Evolutionary conservation across 2,113 vertebrate genomes (phyloP).

Genomic region (Oryzias curvinotus): DNA sequence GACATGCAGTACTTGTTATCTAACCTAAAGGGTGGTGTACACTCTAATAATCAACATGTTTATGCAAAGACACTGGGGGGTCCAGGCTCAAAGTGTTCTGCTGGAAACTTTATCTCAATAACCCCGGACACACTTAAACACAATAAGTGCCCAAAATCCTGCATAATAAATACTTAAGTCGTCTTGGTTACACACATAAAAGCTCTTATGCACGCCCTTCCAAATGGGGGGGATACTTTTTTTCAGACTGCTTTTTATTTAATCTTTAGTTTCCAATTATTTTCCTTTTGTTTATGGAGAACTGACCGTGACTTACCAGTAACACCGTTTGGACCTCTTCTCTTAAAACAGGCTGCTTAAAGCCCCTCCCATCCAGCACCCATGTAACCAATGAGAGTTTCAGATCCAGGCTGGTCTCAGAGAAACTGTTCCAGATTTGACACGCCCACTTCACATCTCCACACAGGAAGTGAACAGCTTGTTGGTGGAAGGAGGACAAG

Average conservation of each 20-base stretch:
- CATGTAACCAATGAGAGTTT: slow-evolving; percentile 75
- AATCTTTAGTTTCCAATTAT: slow-evolving; percentile 35
- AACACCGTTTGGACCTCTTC: slow-evolving; percentile 66
- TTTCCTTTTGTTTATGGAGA: slow-evolving; percentile 42
- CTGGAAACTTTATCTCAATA: slow-evolving; percentile 18
- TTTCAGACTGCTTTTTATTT: slow-evolving; percentile 1
- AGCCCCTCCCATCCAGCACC: slow-evolving; percentile 51
- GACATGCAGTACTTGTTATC: slow-evolving; percentile 17
- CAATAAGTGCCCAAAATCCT: slow-evolving; percentile 12
- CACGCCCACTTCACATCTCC: slow-evolving; percentile 10
- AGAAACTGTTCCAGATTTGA: slow-evolving; percentile 70
- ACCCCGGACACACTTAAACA: slow-evolving; percentile 11
- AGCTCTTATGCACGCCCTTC: slow-evolving; percentile 18
- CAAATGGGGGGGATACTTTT: slow-evolving; percentile 7
- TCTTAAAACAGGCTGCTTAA: slow-evolving; percentile 43
- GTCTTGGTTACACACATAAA: slow-evolving; percentile 28
- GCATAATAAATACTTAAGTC: slow-evolving; percentile 2
- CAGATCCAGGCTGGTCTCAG: slow-evolving; percentile 50
- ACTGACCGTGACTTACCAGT: slow-evolving; percentile 72
- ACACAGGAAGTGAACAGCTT: slow-evolving; percentile 76
- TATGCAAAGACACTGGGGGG: neutral
- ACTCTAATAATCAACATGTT: neutral
- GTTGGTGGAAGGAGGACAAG: slow-evolving; percentile 74
- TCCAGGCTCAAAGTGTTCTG: neutral
- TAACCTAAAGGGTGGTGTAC: neutral